These are phyloP conservation scores for Ceuthmochares aereus DNA, from an alignment of 2,113 vertebrate species.

Conservation along the genomic window DNA sequence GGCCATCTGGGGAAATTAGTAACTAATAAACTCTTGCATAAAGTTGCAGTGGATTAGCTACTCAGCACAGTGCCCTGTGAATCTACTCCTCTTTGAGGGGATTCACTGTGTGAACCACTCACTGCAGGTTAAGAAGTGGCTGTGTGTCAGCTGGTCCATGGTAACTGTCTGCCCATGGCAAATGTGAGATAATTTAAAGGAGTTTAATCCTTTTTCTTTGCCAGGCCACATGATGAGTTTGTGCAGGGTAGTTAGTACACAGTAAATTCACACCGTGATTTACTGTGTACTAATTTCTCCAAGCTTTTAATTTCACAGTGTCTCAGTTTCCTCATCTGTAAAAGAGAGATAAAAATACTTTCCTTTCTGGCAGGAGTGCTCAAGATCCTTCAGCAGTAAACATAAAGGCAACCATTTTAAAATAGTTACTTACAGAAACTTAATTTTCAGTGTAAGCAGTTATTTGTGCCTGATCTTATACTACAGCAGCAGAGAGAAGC, in stretches of 20 bases:
- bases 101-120: fast-evolving
- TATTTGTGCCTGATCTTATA: slow-evolving; percentile 37
- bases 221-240: slow-evolving; percentile 42
- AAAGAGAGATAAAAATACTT: slow-evolving; percentile 68
- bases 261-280: slow-evolving; percentile 65
- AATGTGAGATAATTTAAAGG: slow-evolving; percentile 56
- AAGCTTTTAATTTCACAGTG: slow-evolving; percentile 70
- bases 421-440: slow-evolving; percentile 50
- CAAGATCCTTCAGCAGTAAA: slow-evolving; percentile 15
- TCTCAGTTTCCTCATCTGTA: slow-evolving; percentile 71
- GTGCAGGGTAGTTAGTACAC: slow-evolving; percentile 12
- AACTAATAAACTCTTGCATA: background rate
- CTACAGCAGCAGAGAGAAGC: background rate
- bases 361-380: slow-evolving; percentile 52
- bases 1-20: background rate
- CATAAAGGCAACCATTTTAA: slow-evolving; percentile 28
- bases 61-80: background rate
- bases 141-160: slow-evolving; percentile 30
- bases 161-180: slow-evolving; percentile 49
- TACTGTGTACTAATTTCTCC: slow-evolving; percentile 63
- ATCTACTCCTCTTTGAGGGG: background rate
- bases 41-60: background rate
- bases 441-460: slow-evolving; percentile 3
- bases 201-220: slow-evolving; percentile 64
- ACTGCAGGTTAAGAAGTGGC: background rate